Base-by-base conservation (phyloP, 2,113 vertebrate species). In the Chaetura pelagica region DNA sequence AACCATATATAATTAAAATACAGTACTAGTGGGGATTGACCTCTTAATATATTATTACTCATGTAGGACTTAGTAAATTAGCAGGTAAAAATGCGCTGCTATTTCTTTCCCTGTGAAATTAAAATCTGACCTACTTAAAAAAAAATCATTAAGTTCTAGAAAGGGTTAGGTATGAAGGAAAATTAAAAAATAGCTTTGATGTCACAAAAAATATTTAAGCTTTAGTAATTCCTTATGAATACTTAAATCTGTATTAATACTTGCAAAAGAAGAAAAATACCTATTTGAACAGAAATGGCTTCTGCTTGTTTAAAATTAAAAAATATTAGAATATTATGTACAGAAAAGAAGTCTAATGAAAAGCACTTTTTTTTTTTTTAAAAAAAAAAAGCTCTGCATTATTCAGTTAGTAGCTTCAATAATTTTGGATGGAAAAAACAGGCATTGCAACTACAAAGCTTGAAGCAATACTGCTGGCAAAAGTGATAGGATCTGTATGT, bases 1-100 rank as follows among this genome's bases (percentile, higher is more conserved):
- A 89, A 81, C 40, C 32, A 20, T 67, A 68, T 68, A 88, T 97
- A 96, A 97, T 90, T 95, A 93, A 97, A 89, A 93, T 40, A 77
- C 23, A 89, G 46, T 82, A 59, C 61, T 79, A 49, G 14, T 82
- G 90, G 69, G 87, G 83, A 84, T 46, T 96, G 66, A 93, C 72
- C 81, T 95, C 73, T 90, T 79, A 49, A 35, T 94, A 55, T 66
- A n/a, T 77, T 72, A 63, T 93, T 91, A 85, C 40, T 75, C 9
- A 1, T 83, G 12, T 29, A 75, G 34, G 18, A 18, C 63, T 94
- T 80, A 81, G 84, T 86, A 93, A 95, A 78, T 87, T 96, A 84
- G 9, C 46, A 87, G 76, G 67, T 86, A 68, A 91, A 72, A 86
- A 69, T 32, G 15, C 49, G 40, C 13, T 24, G 20, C n/a, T 84